Evolutionary conservation across 2,113 vertebrate species (phyloP).

Genomic region (Okapia johnstoni): DNA sequence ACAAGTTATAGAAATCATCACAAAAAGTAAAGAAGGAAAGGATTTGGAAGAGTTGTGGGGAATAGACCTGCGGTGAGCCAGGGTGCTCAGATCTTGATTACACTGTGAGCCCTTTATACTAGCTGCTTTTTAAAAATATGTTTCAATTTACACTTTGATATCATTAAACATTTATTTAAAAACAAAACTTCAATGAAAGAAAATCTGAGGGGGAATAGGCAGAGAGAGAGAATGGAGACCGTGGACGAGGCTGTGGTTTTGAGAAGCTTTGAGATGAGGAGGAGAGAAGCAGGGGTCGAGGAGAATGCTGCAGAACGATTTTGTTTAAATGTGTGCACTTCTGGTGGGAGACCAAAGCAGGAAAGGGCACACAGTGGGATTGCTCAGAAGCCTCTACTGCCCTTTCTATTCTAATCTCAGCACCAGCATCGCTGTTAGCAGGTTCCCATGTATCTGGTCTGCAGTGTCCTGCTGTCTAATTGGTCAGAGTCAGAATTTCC

Average conservation of each 20-base stretch:
- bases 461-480: accelerated
- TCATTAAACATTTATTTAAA: background rate
- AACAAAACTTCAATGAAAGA: background rate
- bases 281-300: accelerated
- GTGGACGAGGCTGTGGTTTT: background rate
- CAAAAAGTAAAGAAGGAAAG: background rate
- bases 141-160: background rate
- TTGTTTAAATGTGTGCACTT: accelerated
- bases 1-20: background rate
- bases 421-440: accelerated
- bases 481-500: background rate
- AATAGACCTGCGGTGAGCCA: background rate
- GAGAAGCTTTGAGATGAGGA: background rate
- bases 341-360: no score
- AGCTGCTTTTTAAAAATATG: background rate
- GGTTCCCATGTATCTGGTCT: background rate
- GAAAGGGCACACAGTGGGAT: background rate
- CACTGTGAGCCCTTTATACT: background rate
- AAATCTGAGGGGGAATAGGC: background rate
- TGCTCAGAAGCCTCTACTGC: accelerated
- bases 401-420: background rate
- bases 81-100: background rate
- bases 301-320: no score
- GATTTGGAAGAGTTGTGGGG: background rate
- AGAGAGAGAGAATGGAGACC: background rate